Percentiles rank a stretch among this genome's conserved stretches.
Conservation (phyloP, 2,113 vertebrate species). For the Tragelaphus buxtoni region DNA sequence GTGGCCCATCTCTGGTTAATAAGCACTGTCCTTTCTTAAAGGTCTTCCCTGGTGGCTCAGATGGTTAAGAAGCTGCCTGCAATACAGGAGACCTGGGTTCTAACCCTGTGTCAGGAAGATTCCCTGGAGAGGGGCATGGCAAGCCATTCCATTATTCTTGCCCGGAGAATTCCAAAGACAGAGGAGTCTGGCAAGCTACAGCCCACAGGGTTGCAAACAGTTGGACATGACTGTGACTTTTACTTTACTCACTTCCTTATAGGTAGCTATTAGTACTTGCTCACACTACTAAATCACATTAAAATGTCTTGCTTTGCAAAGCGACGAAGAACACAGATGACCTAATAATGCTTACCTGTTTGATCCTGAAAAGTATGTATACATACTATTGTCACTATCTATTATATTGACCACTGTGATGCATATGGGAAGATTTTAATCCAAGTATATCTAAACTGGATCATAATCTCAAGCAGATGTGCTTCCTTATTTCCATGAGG, state of each 20-base stretch:
- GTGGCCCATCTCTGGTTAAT: not conserved
- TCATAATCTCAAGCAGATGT: not conserved
- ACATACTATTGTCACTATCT: not conserved
- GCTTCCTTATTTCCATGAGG: not conserved
- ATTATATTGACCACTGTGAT: not conserved
- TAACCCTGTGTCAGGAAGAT: not conserved
- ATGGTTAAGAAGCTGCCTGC: not conserved
- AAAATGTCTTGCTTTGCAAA: not conserved
- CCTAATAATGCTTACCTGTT: not conserved
- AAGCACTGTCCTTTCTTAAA: not conserved
- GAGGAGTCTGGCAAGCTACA: not conserved
- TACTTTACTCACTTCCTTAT: not conserved
- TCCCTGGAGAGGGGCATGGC: not conserved
- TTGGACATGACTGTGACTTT: not conserved
- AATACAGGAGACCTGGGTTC: not conserved
- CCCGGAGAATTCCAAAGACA: not conserved
- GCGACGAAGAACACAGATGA: not conserved
- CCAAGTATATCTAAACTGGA: not conserved
- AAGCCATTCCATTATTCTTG: not conserved
- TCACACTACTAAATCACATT: not conserved
- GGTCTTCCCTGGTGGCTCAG: not conserved
- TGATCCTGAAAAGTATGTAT: not conserved
- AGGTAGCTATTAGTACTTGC: not conserved
- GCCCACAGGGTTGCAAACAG: not conserved
- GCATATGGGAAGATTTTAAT: not conserved